These are phyloP conservation scores for Tamias sibiricus DNA, from an alignment of 2,113 vertebrate species.

Conservation along the genomic window DNA sequence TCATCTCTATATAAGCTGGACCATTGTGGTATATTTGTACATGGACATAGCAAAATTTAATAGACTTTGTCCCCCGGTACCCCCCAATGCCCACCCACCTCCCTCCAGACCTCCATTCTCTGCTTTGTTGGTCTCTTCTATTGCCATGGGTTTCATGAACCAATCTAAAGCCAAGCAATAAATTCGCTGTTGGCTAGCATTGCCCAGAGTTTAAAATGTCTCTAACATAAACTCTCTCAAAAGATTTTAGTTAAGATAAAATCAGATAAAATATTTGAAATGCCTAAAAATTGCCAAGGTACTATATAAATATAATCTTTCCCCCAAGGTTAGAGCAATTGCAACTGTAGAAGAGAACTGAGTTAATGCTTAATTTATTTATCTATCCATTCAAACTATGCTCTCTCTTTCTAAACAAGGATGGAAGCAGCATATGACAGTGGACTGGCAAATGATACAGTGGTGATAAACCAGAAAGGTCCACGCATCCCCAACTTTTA, in stretches of 20 bases:
- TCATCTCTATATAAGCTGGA: too few relatives aligned
- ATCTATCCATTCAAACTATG: background rate
- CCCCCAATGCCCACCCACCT: too few relatives aligned
- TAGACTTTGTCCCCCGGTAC: too few relatives aligned
- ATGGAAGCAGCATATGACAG: background rate
- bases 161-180: background rate
- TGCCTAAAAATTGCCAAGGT: background rate
- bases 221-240: background rate
- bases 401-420: constrained; percentile 45
- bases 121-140: too few relatives aligned
- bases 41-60: too few relatives aligned
- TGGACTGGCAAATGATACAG: background rate
- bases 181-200: background rate
- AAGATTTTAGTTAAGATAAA: constrained; percentile 38
- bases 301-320: background rate
- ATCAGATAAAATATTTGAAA: constrained; percentile 36
- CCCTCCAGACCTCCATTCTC: too few relatives aligned
- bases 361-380: background rate
- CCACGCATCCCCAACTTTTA: background rate
- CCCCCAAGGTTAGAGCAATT: background rate
- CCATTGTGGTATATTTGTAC: too few relatives aligned
- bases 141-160: background rate
- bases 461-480: constrained; percentile 38
- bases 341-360: background rate
- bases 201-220: background rate